Evolutionary conservation across 2,797 vertebrate species (phyloP).

Genomic region (Todus mexicanus): DNA sequence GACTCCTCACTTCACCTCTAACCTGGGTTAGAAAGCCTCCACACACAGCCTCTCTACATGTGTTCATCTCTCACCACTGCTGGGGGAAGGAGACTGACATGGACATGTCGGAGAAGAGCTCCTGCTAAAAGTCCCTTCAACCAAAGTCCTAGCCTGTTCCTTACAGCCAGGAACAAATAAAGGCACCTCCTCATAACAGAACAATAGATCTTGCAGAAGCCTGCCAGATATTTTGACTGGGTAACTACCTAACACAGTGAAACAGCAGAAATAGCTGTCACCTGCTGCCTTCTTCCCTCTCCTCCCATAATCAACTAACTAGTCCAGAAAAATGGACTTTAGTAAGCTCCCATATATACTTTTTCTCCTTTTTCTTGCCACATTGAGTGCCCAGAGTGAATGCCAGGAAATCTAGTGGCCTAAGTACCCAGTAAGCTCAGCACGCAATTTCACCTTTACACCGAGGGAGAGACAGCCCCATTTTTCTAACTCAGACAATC

Average conservation of each 20-base stretch:
- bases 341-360: not conserved
- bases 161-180: not conserved
- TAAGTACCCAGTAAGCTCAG: not conserved
- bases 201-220: not conserved
- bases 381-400: not conserved
- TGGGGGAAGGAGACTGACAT: not conserved
- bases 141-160: not conserved
- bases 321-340: not conserved
- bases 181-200: not conserved
- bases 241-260: not conserved
- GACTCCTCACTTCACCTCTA: not conserved
- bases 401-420: not conserved
- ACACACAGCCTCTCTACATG: not conserved
- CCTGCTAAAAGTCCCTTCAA: not conserved
- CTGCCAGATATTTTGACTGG: not conserved
- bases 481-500: conserved; percentile 47
- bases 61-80: not conserved
- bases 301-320: not conserved
- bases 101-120: not conserved
- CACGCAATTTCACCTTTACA: not conserved
- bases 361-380: not conserved
- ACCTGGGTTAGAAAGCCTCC: not conserved
- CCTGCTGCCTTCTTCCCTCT: not conserved
- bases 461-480: not conserved
- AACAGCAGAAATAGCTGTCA: not conserved